phyloP scores from a whole-genome alignment of 92 coral and sea anemone genomes.

The Zoanthus sociatus region DNA sequence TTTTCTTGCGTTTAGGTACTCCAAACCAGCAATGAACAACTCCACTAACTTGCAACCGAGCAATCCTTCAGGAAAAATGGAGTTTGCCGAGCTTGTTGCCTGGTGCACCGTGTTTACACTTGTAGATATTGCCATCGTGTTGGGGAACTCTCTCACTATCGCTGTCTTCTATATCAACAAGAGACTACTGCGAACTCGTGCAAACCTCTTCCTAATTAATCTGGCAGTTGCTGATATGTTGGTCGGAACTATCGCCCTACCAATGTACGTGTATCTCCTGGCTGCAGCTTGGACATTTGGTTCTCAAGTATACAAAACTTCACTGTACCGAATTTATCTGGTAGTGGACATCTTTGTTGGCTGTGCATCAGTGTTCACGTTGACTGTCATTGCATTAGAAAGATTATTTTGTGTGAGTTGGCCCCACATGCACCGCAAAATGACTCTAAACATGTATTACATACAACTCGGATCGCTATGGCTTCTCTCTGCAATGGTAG shows the following conservation, averaged over 20 bases:
- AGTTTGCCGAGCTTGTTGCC: slow-evolving; percentile 63
- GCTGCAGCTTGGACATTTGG: slow-evolving; percentile 70
- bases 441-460: slow-evolving; percentile 59
- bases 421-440: slow-evolving; percentile 80
- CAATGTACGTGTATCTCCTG: slow-evolving; percentile 75
- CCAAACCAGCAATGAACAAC: slow-evolving; percentile 67
- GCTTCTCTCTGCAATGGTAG: slow-evolving; percentile 70
- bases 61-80: slow-evolving; percentile 37
- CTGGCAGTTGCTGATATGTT: slow-evolving; percentile 83
- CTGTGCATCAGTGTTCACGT: slow-evolving; percentile 83
- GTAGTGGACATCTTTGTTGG: slow-evolving; percentile 86
- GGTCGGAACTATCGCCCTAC: slow-evolving; percentile 83
- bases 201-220: slow-evolving; percentile 85
- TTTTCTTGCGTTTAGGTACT: not conserved
- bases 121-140: slow-evolving; percentile 73
- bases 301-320: slow-evolving; percentile 43
- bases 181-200: slow-evolving; percentile 81
- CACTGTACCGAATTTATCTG: slow-evolving; percentile 55
- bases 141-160: slow-evolving; percentile 82
- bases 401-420: slow-evolving; percentile 79
- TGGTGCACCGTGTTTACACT: slow-evolving; percentile 79
- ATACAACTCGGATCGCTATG: slow-evolving; percentile 71
- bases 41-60: slow-evolving; percentile 31
- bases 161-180: slow-evolving; percentile 78
- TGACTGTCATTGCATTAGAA: slow-evolving; percentile 80